These are phyloP conservation scores for Cyprinodon variegatus DNA, from an alignment of 2,113 vertebrate genomes.

Conservation along the genomic window DNA sequence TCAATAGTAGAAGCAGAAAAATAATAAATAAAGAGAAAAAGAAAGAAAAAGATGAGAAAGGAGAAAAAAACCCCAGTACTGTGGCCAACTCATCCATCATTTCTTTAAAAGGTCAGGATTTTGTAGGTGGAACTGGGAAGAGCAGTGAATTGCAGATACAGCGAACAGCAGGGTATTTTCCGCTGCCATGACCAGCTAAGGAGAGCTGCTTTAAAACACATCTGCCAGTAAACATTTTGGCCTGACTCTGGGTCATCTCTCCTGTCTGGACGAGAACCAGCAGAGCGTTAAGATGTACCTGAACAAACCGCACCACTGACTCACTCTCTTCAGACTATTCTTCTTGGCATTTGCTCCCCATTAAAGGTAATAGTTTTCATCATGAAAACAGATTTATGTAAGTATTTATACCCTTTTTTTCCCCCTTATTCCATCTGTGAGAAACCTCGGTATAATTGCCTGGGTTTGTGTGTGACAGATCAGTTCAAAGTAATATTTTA, in stretches of 20 bases:
- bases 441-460: too few species aligned
- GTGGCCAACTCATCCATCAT: slow-evolving; percentile 91
- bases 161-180: slow-evolving; percentile 98
- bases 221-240: slow-evolving; percentile 98
- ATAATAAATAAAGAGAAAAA: slow-evolving; percentile 53
- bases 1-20: slow-evolving; percentile 84
- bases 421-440: too few species aligned
- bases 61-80: slow-evolving; percentile 55
- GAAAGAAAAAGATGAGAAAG: slow-evolving; percentile 63
- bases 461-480: too few species aligned
- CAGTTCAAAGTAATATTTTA: too few species aligned
- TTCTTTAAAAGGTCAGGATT: slow-evolving; percentile 96
- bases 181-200: slow-evolving; percentile 97
- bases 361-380: slow-evolving; percentile 47
- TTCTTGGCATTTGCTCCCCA: slow-evolving; percentile 68
- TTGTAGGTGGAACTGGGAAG: slow-evolving; percentile 90
- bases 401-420: background rate
- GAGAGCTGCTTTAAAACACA: slow-evolving; percentile 94
- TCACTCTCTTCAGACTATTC: slow-evolving; percentile 79
- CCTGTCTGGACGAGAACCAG: slow-evolving; percentile 83
- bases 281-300: slow-evolving; percentile 88
- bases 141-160: slow-evolving; percentile 90
- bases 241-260: slow-evolving; percentile 92
- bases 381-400: slow-evolving; percentile 4
- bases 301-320: slow-evolving; percentile 84